Conservation (phyloP, 1,140 invertebrate genomes). For the Ostrea edulis region DNA sequence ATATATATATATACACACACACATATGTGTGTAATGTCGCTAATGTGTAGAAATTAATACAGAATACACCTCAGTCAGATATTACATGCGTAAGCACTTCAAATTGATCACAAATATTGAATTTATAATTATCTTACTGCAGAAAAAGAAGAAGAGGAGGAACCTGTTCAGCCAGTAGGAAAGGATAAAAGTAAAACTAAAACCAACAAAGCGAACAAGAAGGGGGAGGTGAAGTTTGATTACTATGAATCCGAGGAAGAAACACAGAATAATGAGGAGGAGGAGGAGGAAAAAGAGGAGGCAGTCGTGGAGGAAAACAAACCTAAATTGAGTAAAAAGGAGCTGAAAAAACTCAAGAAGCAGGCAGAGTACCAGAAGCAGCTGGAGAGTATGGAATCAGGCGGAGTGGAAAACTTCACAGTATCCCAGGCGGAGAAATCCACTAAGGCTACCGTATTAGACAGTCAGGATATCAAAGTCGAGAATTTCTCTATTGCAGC, state of each 20-base stretch:
- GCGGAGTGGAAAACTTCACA: constrained; percentile 96
- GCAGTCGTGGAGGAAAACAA: constrained; percentile 68
- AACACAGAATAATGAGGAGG: constrained; percentile 16
- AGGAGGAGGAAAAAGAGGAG: constrained; percentile 53
- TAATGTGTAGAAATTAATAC: too few species aligned
- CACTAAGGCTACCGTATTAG: constrained; percentile 90
- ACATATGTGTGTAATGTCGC: too few species aligned
- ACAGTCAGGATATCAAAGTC: constrained; percentile 97
- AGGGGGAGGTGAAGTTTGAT: constrained; percentile 43
- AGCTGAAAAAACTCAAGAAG: constrained; percentile 96
- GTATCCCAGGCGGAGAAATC: constrained; percentile 93
- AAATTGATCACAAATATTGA: too few species aligned
- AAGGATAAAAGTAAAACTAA: not conserved
- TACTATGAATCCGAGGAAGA: constrained; percentile 10
- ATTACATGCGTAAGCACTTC: too few species aligned
- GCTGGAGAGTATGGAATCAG: constrained; percentile 88
- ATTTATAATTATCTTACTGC: too few species aligned
- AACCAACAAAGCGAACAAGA: constrained; percentile 6
- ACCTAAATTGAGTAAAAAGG: constrained; percentile 91
- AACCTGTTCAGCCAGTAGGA: not conserved
- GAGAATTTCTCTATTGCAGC: constrained; percentile 99
- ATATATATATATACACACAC: too few species aligned
- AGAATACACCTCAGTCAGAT: too few species aligned
- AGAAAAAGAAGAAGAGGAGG: not conserved
- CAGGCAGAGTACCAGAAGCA: constrained; percentile 95